Evolutionary conservation across 2,888 invertebrate species (phyloP), one percentile per base, ranked within the genome.

Genomic region (Drosophila silvestris): DNA sequence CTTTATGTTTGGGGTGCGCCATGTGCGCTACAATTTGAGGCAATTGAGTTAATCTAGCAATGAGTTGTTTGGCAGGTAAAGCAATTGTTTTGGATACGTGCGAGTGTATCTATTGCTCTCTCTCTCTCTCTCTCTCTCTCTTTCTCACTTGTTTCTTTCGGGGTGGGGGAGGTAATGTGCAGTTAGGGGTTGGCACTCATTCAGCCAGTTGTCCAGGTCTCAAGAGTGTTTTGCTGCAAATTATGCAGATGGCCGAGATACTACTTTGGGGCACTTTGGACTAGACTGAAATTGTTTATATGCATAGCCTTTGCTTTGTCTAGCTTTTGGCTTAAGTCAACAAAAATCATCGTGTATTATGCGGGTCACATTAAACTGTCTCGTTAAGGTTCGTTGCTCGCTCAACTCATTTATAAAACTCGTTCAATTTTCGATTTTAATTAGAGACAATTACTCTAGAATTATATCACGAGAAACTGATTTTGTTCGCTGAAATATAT

Each of bases 1-100:
- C 30, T 22, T 28, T 26, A 26, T 50, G 14, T 39, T 53, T 39
- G 53, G 69, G 76, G 63, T 70, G 79, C 82, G 82, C 82, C 82
- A 81, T 81, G 82, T 81, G 82, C 88, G 83, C 86, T 81, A 77
- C 77, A 87, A 81, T 85, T 85, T 70, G 62, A 85, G 85, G 83
- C 85, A 88, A 88, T 88, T 79, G 83, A 83, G 85, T 85, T 85
- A 85, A 88, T 85, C 89, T 85, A 74, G 86, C 85, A 88, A 88
- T 85, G 85, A 85, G 84, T 83, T 81, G 77, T 84, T 77, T 79
- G 85, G 89, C 89, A 85, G 85, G 89, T 88, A 88, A 75, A 69
- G 83, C 81, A 88, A 88, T 81, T 85, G 85, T 75, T 79, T 70
- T 75, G 77, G 63, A 66, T 82, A 79, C 79, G 76, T 82, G 80